phyloP scores from a whole-genome alignment of 2,888 invertebrate genomes.

The Cactoblastis cactorum region DNA sequence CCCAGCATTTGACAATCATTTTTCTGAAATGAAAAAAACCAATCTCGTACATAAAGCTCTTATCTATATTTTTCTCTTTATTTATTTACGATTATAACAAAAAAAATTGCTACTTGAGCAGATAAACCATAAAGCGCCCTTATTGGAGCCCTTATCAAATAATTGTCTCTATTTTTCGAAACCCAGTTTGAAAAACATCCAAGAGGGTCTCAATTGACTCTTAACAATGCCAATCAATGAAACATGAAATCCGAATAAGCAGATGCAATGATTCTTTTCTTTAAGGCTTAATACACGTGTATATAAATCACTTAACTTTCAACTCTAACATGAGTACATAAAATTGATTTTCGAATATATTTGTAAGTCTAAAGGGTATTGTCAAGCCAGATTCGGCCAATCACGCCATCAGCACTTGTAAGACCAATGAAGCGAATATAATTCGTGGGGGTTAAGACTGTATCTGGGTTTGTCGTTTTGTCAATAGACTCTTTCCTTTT shows the following conservation, averaged over 20 bases:
- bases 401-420: constrained; percentile 75
- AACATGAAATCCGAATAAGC: constrained; percentile 71
- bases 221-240: constrained; percentile 74
- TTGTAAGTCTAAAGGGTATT: constrained; percentile 42
- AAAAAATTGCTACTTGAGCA: constrained; percentile 7
- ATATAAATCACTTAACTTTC: background rate
- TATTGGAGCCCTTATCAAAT: constrained; percentile 46
- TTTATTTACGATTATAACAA: constrained; percentile 2
- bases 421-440: constrained; percentile 70
- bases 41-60: background rate
- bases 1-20: too few relatives aligned
- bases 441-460: constrained; percentile 70
- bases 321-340: constrained; percentile 2
- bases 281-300: constrained; percentile 29
- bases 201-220: constrained; percentile 45
- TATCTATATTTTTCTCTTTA: background rate
- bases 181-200: constrained; percentile 41
- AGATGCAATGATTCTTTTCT: constrained; percentile 57
- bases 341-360: constrained; percentile 18
- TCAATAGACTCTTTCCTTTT: constrained; percentile 41
- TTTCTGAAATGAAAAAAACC: background rate
- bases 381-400: constrained; percentile 71
- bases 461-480: constrained; percentile 70
- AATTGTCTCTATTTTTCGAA: constrained; percentile 55
- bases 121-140: constrained; percentile 26